Base-by-base conservation (phyloP, 1,140 invertebrate genomes). In the Solenopsis invicta region DNA sequence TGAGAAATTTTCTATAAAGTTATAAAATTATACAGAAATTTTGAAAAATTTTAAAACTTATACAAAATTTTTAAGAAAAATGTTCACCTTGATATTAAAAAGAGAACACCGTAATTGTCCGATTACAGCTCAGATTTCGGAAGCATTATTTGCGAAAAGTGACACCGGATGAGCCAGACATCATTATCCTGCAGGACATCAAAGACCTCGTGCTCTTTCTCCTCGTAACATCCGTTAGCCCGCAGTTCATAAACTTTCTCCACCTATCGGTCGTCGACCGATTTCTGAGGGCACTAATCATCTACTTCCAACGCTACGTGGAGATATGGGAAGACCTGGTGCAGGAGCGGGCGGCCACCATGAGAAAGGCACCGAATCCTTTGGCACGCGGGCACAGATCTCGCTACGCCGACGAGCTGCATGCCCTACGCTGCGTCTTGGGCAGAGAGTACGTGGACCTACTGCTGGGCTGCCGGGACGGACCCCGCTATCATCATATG, bases 201-300 rank as follows among this genome's bases (percentile, higher is more conserved):
- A 97, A 97, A 93, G 96, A 97, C 91, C 95, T 97, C 37, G 96
- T 96, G 2, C 75, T 97, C 75, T 97, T 95, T 92, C 95, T 96
- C 2, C 94, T 96, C 13, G 85, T 93, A 24, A 94, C 92, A 62
- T 95, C 96, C 86, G 93, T 97, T 81, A 96, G 95, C 59, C 91
- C 95, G 2, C 94, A 96, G 88, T 96, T 97, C 78, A 96, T 97
- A 61, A 95, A 96, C 52, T 96, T 96, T 87, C 94, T 97, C 56
- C 96, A 97, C 87, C 92, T 96, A 8, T 93, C 95, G 24, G 94
- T 96, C 10, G 95, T 96, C 1, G 97, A 97, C 88, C 94, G 95
- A 88, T 97, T 97, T 92, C 93, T 97, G 75, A 95, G 96, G 87
- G 96, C 96, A 18, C 94, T 96, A 41, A 96, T 97, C 41, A 91